phyloP scores from a whole-genome alignment of 2,113 vertebrate genomes.

The Onychostoma macrolepis region DNA sequence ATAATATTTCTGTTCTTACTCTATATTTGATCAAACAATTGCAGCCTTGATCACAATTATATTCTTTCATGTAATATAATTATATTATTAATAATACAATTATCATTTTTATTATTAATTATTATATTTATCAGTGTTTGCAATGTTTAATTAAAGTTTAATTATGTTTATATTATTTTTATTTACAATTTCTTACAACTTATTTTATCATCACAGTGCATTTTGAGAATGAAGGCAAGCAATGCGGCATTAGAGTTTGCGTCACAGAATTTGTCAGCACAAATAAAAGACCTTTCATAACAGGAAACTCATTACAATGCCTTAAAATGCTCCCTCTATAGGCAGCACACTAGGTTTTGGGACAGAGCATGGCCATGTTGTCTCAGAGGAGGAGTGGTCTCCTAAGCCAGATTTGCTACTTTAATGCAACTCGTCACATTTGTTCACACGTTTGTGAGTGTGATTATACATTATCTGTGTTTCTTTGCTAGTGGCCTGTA shows the following conservation, averaged over 20 bases:
- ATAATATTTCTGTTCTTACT: too few relatives aligned
- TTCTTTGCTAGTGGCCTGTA: constrained; percentile 48
- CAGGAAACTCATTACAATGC: neutral
- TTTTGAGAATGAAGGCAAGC: neutral
- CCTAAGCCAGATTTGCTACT: neutral
- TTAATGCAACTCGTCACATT: constrained; percentile 49
- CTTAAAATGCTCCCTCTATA: neutral
- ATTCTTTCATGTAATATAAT: neutral
- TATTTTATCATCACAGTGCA: neutral
- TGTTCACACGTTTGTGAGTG: constrained; percentile 37
- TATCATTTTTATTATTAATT: too few relatives aligned
- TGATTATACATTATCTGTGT: constrained; percentile 54
- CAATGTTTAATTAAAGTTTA: neutral
- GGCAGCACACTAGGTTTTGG: neutral
- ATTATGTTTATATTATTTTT: neutral
- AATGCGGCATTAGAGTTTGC: neutral
- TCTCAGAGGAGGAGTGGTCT: neutral
- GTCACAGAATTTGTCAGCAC: neutral
- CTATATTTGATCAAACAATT: too few relatives aligned
- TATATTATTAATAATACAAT: too few relatives aligned
- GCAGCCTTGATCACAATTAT: neutral
- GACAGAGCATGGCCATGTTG: neutral
- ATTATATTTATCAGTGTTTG: neutral
- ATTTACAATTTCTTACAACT: neutral
- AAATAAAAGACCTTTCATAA: neutral